phyloP scores from a whole-genome alignment of 2,888 invertebrate species.

The Disparrhopalites patrizii region DNA sequence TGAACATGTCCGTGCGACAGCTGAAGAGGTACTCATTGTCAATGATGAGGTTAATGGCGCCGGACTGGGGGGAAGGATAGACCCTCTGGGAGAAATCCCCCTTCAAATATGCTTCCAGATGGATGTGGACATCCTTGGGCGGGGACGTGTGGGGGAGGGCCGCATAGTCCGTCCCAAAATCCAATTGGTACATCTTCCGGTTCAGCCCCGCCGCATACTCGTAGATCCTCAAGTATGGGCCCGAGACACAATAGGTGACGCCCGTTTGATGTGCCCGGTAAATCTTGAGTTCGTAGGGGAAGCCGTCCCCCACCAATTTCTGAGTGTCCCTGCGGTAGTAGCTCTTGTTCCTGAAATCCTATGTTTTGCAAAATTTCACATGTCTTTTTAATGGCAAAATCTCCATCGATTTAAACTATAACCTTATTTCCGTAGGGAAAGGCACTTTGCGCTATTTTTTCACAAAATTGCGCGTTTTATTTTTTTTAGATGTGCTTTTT shows the following conservation, averaged over 20 bases:
- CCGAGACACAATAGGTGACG: conserved; percentile 9
- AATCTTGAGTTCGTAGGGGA: conserved; percentile 11
- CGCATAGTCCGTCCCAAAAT: conserved; percentile 17
- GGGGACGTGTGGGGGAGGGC: conserved; percentile 20
- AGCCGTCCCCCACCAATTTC: background rate
- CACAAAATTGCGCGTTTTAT: no score
- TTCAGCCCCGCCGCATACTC: conserved; percentile 18
- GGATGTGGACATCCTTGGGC: background rate
- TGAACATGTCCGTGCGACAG: conserved; percentile 17
- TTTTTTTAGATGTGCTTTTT: no score
- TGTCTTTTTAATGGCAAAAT: no score
- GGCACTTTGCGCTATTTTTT: no score
- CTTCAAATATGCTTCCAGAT: background rate
- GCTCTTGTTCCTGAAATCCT: background rate
- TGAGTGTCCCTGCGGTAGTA: background rate
- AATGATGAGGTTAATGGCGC: background rate
- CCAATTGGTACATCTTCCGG: conserved; percentile 9
- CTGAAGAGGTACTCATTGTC: conserved; percentile 7
- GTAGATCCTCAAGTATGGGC: background rate
- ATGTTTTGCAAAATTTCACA: background rate
- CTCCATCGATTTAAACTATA: no score
- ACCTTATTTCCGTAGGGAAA: no score
- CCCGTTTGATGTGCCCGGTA: background rate
- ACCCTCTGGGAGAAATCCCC: background rate
- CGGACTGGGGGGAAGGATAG: background rate